phyloP scores from a whole-genome alignment of 2,888 invertebrate species.

The Tricholauxania praeusta region DNA sequence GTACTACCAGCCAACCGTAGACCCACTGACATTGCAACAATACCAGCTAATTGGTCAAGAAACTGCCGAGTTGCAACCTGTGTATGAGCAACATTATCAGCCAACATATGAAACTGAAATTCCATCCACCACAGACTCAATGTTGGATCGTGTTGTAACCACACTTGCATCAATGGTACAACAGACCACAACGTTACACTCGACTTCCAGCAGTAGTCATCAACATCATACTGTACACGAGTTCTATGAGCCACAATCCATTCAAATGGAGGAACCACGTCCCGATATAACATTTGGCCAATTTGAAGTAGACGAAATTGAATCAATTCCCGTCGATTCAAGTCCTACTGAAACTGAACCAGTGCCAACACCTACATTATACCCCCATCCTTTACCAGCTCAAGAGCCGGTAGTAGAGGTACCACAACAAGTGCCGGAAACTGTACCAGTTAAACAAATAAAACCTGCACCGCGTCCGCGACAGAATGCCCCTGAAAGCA shows the following conservation, averaged over 20 bases:
- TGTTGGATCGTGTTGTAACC: constrained; percentile 55
- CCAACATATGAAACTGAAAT: constrained; percentile 36
- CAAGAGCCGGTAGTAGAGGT: not conserved
- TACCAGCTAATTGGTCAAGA: constrained; percentile 42
- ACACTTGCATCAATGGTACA: constrained; percentile 56
- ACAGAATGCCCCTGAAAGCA: constrained; percentile 42
- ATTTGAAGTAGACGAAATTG: constrained; percentile 63
- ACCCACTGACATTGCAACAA: constrained; percentile 30
- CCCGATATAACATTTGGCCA: constrained; percentile 65
- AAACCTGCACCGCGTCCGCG: constrained; percentile 33
- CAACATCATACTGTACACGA: constrained; percentile 34
- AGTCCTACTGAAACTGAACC: constrained; percentile 4
- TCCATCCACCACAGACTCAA: constrained; percentile 49
- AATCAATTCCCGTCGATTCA: constrained; percentile 55
- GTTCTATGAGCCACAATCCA: constrained; percentile 55
- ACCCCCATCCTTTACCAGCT: not conserved
- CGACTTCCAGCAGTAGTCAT: constrained; percentile 47
- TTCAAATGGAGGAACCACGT: constrained; percentile 57
- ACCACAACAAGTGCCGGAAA: not conserved
- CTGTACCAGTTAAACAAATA: constrained; percentile 18
- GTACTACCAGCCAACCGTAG: constrained; percentile 53
- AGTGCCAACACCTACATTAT: constrained; percentile 24
- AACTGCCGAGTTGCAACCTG: constrained; percentile 3
- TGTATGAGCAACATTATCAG: constrained; percentile 48
- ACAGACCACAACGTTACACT: constrained; percentile 44